Percentiles rank a stretch among this genome's conserved stretches.
phyloP scores from a whole-genome alignment of 2,888 invertebrate species.

The Microctonus aethiopoides region DNA sequence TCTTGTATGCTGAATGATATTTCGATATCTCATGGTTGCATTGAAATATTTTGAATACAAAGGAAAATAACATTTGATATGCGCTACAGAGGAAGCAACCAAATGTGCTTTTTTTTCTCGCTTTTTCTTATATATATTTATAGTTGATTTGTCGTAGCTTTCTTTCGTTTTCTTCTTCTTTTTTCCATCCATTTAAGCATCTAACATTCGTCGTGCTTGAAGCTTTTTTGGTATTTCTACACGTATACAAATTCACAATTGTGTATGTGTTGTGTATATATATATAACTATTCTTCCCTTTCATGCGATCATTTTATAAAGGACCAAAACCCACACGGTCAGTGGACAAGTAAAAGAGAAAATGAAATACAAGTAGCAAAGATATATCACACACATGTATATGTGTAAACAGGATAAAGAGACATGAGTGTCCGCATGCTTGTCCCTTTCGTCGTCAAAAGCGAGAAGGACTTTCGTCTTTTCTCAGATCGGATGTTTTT shows the following conservation, averaged over 20 bases:
- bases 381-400: constrained; percentile 3
- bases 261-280: not conserved
- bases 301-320: constrained; percentile 22
- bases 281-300: constrained; percentile 1
- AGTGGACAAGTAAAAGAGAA: constrained; percentile 1
- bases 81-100: not conserved
- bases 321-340: constrained; percentile 18
- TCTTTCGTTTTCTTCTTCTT: not conserved
- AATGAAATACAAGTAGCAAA: constrained; percentile 29
- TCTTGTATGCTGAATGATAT: constrained; percentile 10
- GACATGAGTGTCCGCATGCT: constrained; percentile 7
- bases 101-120: not conserved
- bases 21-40: constrained; percentile 21
- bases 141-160: not conserved
- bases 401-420: not conserved
- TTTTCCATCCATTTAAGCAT: constrained; percentile 5
- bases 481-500: constrained; percentile 25
- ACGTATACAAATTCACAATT: not conserved
- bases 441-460: constrained; percentile 16
- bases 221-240: not conserved
- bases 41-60: constrained; percentile 6
- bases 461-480: constrained; percentile 7
- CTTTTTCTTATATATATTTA: not conserved
- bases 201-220: not conserved
- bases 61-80: not conserved